Evolutionary conservation across 30 jellyfish, hydroid and myxozoan genomes (phyloP).

Genomic region (Sanderia malayensis): DNA sequence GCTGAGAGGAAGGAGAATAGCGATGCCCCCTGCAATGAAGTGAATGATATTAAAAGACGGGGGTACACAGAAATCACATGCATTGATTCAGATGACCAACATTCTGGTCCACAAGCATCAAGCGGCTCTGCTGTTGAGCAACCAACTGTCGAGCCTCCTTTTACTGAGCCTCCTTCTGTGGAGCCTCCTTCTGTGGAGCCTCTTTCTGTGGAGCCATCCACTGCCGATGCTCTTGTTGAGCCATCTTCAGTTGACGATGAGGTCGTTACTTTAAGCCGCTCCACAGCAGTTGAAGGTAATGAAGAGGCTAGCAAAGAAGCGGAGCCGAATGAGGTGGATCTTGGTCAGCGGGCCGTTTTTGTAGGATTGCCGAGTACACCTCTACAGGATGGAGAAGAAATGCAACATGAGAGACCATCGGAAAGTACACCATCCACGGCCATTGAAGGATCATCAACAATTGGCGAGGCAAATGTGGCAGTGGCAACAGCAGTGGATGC

Average conservation of each 20-base stretch:
- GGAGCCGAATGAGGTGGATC: not conserved
- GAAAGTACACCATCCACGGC: not conserved
- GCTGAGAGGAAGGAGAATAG: not conserved
- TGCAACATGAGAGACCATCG: not conserved
- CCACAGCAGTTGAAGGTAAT: not conserved
- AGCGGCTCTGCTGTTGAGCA: too few species aligned
- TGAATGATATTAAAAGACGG: not conserved
- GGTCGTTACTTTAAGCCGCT: not conserved
- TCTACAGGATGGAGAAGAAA: not conserved
- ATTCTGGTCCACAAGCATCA: too few species aligned
- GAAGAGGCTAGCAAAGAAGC: not conserved
- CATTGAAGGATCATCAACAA: not conserved
- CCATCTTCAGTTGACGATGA: not conserved
- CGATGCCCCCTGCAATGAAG: not conserved
- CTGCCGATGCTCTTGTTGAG: not conserved
- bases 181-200: too few species aligned
- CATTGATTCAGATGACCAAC: conserved; percentile 12
- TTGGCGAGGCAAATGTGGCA: not conserved
- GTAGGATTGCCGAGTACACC: too few species aligned
- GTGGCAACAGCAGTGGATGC: not conserved
- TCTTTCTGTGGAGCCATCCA: too few species aligned
- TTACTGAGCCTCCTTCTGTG: too few species aligned
- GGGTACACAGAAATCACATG: not conserved
- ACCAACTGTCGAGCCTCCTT: too few species aligned
- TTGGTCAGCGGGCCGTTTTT: too few species aligned